A percentile compares a stretch with the other conserved stretches of the same genome.
Evolutionary conservation across 2,113 vertebrate genomes (phyloP).

Genomic region (Heloderma charlesbogerti): DNA sequence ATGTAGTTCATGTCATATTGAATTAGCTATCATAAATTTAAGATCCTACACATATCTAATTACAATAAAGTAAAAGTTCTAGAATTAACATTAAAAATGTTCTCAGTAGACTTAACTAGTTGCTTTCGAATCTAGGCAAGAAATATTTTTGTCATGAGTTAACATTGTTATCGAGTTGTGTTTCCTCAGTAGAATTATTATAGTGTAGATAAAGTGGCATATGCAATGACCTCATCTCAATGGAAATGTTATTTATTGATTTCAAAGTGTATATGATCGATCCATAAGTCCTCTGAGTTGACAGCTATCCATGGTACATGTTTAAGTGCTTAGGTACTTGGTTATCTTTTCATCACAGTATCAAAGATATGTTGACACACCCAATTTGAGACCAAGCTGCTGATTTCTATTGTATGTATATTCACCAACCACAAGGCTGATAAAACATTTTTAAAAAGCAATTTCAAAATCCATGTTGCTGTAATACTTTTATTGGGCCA

Average conservation of each 20-base stretch:
- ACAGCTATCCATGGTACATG: background rate
- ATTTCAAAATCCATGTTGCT: too few species aligned
- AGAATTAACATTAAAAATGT: background rate
- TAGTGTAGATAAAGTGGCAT: background rate
- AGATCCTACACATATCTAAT: constrained; percentile 1
- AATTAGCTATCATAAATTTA: background rate
- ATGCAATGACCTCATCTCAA: background rate
- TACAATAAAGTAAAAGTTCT: background rate
- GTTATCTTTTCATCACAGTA: constrained; percentile 12
- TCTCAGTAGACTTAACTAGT: background rate
- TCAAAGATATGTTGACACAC: background rate
- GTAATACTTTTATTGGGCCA: too few species aligned
- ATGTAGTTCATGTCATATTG: background rate
- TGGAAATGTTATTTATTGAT: constrained; percentile 1
- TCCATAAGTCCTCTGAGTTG: constrained; percentile 9
- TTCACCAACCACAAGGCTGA: background rate
- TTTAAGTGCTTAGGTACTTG: constrained; percentile 14
- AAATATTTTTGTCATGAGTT: background rate
- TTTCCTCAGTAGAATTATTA: background rate
- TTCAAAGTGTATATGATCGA: background rate
- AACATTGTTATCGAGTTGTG: background rate
- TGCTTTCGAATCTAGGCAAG: constrained; percentile 17
- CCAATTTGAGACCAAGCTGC: background rate
- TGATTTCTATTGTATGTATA: background rate
- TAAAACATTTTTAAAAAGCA: too few species aligned